Evolutionary conservation across 2,797 vertebrate species (phyloP).

Genomic region (Lemur catta): DNA sequence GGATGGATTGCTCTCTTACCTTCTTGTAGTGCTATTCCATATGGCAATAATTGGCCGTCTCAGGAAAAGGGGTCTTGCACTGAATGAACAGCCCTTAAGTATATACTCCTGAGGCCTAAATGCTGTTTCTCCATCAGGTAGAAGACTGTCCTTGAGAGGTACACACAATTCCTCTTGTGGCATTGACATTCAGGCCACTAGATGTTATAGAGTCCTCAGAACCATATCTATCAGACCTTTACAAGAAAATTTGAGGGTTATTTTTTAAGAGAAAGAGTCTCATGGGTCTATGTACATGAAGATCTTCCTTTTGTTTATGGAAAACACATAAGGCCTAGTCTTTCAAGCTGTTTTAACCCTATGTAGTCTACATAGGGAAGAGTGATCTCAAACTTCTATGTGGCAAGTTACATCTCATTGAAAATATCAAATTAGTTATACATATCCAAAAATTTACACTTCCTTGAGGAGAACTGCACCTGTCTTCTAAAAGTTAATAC

Average conservation of each 20-base stretch:
- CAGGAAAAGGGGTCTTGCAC: background rate
- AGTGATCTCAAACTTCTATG: background rate
- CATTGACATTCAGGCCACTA: background rate
- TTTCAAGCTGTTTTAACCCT: background rate
- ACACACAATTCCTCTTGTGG: background rate
- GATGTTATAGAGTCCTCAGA: background rate
- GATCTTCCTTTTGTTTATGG: background rate
- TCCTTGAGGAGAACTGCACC: background rate
- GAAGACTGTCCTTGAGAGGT: background rate
- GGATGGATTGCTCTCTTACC: background rate
- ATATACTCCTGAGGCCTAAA: background rate
- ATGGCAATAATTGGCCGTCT: constrained; percentile 29
- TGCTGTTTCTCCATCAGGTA: background rate
- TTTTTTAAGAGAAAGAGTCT: background rate
- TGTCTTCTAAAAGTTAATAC: background rate
- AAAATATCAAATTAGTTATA: background rate
- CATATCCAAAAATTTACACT: background rate
- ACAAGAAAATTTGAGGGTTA: background rate
- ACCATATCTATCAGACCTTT: background rate
- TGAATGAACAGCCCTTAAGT: background rate
- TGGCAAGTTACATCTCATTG: background rate
- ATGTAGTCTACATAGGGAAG: background rate
- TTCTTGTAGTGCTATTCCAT: constrained; percentile 12
- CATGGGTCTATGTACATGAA: background rate
- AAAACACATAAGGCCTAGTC: background rate